Conservation (phyloP, 2,797 vertebrate genomes). For the Cuculus canorus region DNA sequence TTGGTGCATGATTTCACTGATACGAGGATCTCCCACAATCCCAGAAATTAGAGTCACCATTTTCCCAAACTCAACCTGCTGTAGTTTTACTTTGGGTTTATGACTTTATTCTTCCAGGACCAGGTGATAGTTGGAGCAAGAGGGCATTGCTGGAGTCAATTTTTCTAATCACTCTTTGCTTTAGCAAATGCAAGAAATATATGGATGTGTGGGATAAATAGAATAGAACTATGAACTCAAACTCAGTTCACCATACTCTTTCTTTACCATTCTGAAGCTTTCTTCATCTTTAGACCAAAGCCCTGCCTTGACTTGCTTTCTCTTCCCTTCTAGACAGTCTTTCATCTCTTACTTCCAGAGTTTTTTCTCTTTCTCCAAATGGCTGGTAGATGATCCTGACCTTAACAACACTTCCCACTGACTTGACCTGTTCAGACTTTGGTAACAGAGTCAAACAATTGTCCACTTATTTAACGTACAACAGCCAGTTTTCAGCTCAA, state of each 20-base stretch:
- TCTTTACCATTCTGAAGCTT: neutral
- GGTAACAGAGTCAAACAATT: neutral
- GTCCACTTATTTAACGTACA: neutral
- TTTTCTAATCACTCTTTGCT: neutral
- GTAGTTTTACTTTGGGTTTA: neutral
- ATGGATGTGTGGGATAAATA: neutral
- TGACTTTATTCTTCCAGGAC: neutral
- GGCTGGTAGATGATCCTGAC: neutral
- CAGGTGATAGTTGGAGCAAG: neutral
- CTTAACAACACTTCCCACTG: neutral
- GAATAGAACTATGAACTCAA: neutral
- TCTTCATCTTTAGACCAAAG: neutral
- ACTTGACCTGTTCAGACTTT: neutral
- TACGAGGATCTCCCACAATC: neutral
- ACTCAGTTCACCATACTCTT: neutral
- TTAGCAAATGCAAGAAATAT: neutral
- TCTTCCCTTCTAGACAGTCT: neutral
- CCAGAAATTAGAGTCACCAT: neutral
- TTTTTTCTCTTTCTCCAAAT: neutral
- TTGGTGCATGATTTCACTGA: neutral
- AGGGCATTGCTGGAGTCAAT: neutral
- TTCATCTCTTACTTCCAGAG: neutral
- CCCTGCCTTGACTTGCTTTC: neutral
- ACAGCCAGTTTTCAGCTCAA: neutral
- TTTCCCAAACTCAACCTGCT: neutral